phyloP scores from a whole-genome alignment of 1,140 invertebrate species.

The Drosophila littoralis region DNA sequence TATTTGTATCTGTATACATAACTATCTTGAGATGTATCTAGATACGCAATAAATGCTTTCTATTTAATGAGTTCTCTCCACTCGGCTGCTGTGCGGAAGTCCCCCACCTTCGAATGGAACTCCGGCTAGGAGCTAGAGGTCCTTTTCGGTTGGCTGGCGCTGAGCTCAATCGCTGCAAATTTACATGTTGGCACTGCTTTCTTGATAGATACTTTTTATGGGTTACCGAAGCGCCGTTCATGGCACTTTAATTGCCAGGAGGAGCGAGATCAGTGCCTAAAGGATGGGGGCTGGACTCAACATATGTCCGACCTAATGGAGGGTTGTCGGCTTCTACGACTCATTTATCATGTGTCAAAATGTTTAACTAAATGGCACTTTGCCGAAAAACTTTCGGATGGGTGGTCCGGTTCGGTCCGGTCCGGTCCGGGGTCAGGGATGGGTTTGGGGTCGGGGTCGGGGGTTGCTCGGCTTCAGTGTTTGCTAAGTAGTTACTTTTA shows the following conservation, averaged over 20 bases:
- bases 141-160: neutral
- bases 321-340: conserved; percentile 58
- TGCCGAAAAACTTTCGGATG: conserved; percentile 66
- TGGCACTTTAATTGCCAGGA: conserved; percentile 69
- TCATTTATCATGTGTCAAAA: conserved; percentile 82
- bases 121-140: neutral
- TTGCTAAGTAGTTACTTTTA: conserved; percentile 83
- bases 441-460: neutral
- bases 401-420: neutral
- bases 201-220: conserved; percentile 59
- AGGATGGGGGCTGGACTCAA: neutral
- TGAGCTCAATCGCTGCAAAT: conserved; percentile 11
- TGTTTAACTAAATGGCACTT: conserved; percentile 79
- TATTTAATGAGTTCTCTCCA: conserved; percentile 73
- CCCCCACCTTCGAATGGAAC: neutral
- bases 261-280: conserved; percentile 9
- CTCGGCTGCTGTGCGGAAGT: conserved; percentile 22
- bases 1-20: conserved; percentile 22
- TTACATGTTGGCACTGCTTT: conserved; percentile 38
- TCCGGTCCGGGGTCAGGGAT: neutral
- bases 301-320: conserved; percentile 65
- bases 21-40: conserved; percentile 68
- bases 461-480: conserved; percentile 40
- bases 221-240: conserved; percentile 48
- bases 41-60: conserved; percentile 81